Evolutionary conservation across 2,113 vertebrate species (phyloP), one percentile per base, ranked within the genome.

Genomic region (Lepus timidus): DNA sequence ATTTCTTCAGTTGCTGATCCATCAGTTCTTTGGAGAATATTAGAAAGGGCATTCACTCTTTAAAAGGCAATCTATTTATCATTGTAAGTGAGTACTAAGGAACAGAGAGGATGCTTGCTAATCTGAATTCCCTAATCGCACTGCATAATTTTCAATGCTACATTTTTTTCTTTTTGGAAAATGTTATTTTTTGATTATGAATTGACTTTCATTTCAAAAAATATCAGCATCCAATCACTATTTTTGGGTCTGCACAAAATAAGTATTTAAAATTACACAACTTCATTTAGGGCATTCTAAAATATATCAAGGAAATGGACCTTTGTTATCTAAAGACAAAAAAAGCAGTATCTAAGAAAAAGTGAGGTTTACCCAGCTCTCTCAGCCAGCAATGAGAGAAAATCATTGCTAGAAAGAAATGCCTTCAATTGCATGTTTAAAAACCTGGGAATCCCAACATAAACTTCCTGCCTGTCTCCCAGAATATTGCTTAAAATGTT

Each of bases 271-370:
- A 96, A 94, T 94, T 94, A 62, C 12, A 88, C 70, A 92, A 27
- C 23, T 71, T 74, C 85, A 85, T 71, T 91, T 93, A 90, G 81
- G 58, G 79, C 39, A 31, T 88, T 93, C 67, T 90, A 79, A 93
- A 97, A 95, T 93, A 64, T 88, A 65, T 68, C 78, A 90, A 96
- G 90, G 78, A 88, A 94, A 92, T 76, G 83, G n/a, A 68, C 84
- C 87, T 96, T 96, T 86, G 84, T 96, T 96, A 93, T 91, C 86
- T 81, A 73, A 92, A 89, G 91, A 90, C 67, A 94, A 83, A 85
- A 95, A 96, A 93, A 91, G 44, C 78, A 62, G 36, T 71, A 52
- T 91, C 85, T 81, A 96, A 97, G 73, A 84, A 92, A 44, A 96
- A 96, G 81, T 39, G 73, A 92, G 23, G 13, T 62, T 85, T 39